Evolutionary conservation across 2,888 invertebrate genomes (phyloP).

Genomic region (Drosophila emarginata): DNA sequence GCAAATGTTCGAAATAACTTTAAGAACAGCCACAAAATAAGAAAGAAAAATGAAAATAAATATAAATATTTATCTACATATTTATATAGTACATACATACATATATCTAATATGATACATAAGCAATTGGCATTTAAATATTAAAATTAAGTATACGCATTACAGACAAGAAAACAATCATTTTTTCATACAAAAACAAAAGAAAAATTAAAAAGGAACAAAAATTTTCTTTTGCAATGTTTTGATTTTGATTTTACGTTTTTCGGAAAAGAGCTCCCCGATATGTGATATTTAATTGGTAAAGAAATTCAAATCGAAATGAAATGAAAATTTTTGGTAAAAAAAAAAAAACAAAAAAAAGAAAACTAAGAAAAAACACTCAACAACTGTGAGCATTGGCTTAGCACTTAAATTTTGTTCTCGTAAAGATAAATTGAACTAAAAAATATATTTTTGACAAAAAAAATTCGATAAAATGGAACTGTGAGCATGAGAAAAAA

Average conservation of each 20-base stretch:
- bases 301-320: conserved; percentile 39
- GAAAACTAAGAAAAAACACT: conserved; percentile 54
- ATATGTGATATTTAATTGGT: conserved; percentile 80
- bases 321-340: conserved; percentile 43
- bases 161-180: conserved; percentile 46
- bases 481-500: conserved; percentile 26
- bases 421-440: conserved; percentile 31
- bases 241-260: conserved; percentile 58
- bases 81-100: conserved; percentile 41
- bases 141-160: conserved; percentile 13
- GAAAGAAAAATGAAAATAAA: conserved; percentile 28
- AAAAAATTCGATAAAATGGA: conserved; percentile 50
- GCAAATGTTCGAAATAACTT: conserved; percentile 1
- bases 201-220: too few species aligned
- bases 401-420: conserved; percentile 58
- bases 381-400: conserved; percentile 77
- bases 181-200: conserved; percentile 48
- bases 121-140: conserved; percentile 18
- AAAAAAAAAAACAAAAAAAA: conserved; percentile 34
- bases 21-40: conserved; percentile 63
- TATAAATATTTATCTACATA: conserved; percentile 56
- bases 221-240: conserved; percentile 49
- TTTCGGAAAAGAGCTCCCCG: conserved; percentile 79
- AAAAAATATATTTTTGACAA: conserved; percentile 37
- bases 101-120: conserved; percentile 13